A percentile compares a stretch with the other conserved stretches of the same genome.
Evolutionary conservation across 2,113 vertebrate species (phyloP).

Genomic region (Peromyscus maniculatus): DNA sequence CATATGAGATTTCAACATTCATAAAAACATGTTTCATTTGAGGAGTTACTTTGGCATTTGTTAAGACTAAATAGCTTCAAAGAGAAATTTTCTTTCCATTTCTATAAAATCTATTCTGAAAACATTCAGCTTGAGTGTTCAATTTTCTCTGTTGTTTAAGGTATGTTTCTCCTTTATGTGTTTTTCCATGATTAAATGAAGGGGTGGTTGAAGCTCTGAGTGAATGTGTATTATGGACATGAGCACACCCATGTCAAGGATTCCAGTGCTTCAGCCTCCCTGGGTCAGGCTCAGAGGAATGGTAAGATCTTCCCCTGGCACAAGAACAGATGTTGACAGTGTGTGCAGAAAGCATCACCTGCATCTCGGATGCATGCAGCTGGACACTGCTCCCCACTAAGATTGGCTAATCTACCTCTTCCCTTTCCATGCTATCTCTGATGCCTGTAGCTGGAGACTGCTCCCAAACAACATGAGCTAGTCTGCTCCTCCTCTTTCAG

Average conservation of each 20-base stretch:
- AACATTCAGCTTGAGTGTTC: background rate
- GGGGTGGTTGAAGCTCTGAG: background rate
- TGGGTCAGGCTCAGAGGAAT: background rate
- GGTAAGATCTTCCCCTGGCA: background rate
- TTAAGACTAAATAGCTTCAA: background rate
- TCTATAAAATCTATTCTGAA: background rate
- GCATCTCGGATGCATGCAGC: background rate
- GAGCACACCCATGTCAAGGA: background rate
- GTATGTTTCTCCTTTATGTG: background rate
- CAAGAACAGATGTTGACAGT: background rate
- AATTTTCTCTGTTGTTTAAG: background rate
- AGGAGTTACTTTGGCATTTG: background rate
- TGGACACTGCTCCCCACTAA: background rate
- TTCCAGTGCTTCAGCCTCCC: background rate
- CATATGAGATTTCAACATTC: background rate
- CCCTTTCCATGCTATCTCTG: background rate
- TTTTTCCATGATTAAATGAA: background rate
- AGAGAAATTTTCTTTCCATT: background rate
- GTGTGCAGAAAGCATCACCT: background rate
- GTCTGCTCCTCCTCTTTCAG: background rate
- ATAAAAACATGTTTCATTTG: background rate
- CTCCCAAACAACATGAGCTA: background rate
- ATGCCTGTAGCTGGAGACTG: background rate
- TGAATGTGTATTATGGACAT: background rate
- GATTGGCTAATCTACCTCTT: background rate